Evolutionary conservation across 1,140 invertebrate species (phyloP).

Genomic region (Atta colombica): DNA sequence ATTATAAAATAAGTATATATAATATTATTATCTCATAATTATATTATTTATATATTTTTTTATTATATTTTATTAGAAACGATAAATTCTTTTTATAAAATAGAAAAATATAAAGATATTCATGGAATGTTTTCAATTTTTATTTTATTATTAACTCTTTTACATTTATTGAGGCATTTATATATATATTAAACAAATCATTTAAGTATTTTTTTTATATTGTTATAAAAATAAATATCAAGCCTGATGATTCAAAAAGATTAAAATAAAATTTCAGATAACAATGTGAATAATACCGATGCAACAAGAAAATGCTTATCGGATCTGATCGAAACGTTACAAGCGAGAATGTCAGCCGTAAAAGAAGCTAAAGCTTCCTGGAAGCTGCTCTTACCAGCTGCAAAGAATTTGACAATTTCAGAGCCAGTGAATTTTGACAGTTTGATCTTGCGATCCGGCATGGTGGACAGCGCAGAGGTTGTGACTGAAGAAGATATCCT

Average conservation of each 20-base stretch:
- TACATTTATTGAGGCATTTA: not conserved
- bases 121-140: not conserved
- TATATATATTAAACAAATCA: not conserved
- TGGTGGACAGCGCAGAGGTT: conserved; percentile 42
- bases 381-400: conserved; percentile 39
- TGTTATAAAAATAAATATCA: not conserved
- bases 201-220: not conserved
- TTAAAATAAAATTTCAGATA: conserved; percentile 40
- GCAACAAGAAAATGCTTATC: conserved; percentile 53
- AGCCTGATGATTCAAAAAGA: not conserved
- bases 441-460: conserved; percentile 51
- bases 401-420: conserved; percentile 40
- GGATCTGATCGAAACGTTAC: conserved; percentile 45
- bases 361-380: conserved; percentile 50
- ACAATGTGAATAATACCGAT: not conserved
- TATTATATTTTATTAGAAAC: not conserved
- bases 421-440: conserved; percentile 35
- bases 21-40: not conserved
- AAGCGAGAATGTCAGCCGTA: conserved; percentile 47
- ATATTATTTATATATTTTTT: not conserved
- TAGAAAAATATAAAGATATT: not conserved
- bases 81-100: not conserved
- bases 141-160: conserved; percentile 7
- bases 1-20: not conserved
- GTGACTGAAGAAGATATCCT: conserved; percentile 36